phyloP scores from a whole-genome alignment of 2,888 invertebrate genomes.

The Apodemia duryi region DNA sequence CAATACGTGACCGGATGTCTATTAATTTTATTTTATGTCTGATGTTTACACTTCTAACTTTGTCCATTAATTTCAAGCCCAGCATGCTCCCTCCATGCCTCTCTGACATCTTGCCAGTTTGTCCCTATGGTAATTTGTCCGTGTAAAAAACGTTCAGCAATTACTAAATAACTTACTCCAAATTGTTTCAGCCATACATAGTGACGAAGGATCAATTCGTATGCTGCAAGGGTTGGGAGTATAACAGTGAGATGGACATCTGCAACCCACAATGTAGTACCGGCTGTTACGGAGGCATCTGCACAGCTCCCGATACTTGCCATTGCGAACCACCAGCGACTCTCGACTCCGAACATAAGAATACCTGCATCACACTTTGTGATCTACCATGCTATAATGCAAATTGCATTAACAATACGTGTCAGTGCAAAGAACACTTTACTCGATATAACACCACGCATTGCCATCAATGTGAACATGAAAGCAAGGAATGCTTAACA shows the following conservation, averaged over 20 bases:
- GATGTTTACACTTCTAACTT: too few relatives aligned
- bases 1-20: too few relatives aligned
- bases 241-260: slow-evolving; percentile 44
- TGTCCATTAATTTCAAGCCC: too few relatives aligned
- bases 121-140: too few relatives aligned
- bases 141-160: too few relatives aligned
- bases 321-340: slow-evolving; percentile 49
- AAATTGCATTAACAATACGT: slow-evolving; percentile 52
- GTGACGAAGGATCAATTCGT: slow-evolving; percentile 45
- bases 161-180: not conserved
- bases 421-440: slow-evolving; percentile 46
- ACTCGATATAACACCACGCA: slow-evolving; percentile 40
- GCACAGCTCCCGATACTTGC: slow-evolving; percentile 57
- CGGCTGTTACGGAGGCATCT: slow-evolving; percentile 65
- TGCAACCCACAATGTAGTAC: slow-evolving; percentile 73
- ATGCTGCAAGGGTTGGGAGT: slow-evolving; percentile 66
- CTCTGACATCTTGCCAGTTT: too few relatives aligned
- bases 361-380: slow-evolving; percentile 55
- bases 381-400: slow-evolving; percentile 52
- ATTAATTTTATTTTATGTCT: too few relatives aligned
- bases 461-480: slow-evolving; percentile 39
- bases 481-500: slow-evolving; percentile 32
- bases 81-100: too few relatives aligned
- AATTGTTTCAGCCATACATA: slow-evolving; percentile 43
- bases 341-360: slow-evolving; percentile 46